Evolutionary conservation across 2,888 invertebrate species (phyloP).

Genomic region (Hedychridium roseum): DNA sequence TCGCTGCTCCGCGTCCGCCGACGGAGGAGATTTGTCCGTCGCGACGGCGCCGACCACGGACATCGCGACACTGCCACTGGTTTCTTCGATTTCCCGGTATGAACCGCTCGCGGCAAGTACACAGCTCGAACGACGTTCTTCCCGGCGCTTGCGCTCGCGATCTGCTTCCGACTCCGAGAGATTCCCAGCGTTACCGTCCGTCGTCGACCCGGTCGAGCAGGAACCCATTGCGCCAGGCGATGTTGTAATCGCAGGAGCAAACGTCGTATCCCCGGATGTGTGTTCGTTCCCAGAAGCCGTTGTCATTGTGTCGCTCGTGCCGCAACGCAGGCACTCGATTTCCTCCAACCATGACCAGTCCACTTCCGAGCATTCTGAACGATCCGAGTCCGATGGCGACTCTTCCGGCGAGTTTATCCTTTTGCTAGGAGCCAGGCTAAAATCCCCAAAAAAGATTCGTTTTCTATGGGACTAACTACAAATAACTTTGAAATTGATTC

Average conservation of each 20-base stretch:
- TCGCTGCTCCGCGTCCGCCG: slow-evolving; percentile 33
- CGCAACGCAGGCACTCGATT: slow-evolving; percentile 45
- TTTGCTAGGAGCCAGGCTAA: too few species aligned
- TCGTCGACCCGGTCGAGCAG: background rate
- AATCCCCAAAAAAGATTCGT: too few species aligned
- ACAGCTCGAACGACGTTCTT: slow-evolving; percentile 36
- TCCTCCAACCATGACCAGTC: slow-evolving; percentile 63
- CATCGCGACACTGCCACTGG: slow-evolving; percentile 59
- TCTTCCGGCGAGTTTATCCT: too few species aligned
- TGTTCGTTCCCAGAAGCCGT: too few species aligned
- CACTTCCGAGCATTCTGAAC: slow-evolving; percentile 52
- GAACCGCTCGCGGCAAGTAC: too few species aligned
- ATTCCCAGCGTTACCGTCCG: background rate
- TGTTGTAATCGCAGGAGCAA: too few species aligned
- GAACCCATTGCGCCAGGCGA: too few species aligned
- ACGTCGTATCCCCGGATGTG: too few species aligned
- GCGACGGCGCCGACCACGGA: slow-evolving; percentile 57
- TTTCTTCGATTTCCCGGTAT: too few species aligned
- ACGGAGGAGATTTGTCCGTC: slow-evolving; percentile 49
- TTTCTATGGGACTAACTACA: too few species aligned
- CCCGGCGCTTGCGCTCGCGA: slow-evolving; percentile 44
- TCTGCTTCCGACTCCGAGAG: background rate
- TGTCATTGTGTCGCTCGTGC: slow-evolving; percentile 29
- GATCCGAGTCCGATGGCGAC: slow-evolving; percentile 13
- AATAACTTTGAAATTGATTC: too few species aligned